Evolutionary conservation across 2,797 vertebrate genomes (phyloP).

Genomic region (Lithobates pipiens): DNA sequence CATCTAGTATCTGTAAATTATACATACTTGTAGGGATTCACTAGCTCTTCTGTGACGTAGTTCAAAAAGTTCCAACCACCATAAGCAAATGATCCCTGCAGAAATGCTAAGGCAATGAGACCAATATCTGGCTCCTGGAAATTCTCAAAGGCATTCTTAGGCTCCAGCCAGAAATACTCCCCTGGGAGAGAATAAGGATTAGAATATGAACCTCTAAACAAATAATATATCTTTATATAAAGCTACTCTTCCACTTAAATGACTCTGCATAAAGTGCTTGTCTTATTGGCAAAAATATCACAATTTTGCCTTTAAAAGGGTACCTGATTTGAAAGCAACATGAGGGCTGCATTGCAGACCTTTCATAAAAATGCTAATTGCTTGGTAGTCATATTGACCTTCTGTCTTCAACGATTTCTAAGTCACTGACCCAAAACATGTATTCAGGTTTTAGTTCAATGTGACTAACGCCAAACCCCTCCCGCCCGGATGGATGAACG

Average conservation of each 20-base stretch:
- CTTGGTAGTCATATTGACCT: too few relatives aligned
- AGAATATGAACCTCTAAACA: background rate
- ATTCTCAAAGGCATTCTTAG: conserved; percentile 87
- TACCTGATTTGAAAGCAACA: too few relatives aligned
- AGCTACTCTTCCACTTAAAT: background rate
- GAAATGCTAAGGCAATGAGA: conserved; percentile 88
- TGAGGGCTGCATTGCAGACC: too few relatives aligned
- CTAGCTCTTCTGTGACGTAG: conserved; percentile 94
- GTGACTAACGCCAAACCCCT: too few relatives aligned
- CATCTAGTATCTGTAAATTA: background rate
- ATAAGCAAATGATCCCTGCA: conserved; percentile 93
- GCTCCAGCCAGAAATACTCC: conserved; percentile 92
- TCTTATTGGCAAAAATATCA: too few relatives aligned
- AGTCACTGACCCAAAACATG: too few relatives aligned
- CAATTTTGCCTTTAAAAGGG: too few relatives aligned
- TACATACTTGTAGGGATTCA: conserved; percentile 90
- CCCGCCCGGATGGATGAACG: too few relatives aligned
- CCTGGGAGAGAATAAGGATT: conserved; percentile 66
- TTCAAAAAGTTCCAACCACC: conserved; percentile 97
- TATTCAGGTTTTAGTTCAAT: too few relatives aligned
- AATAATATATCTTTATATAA: background rate
- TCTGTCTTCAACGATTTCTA: too few relatives aligned
- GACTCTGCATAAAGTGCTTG: too few relatives aligned
- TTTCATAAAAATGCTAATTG: too few relatives aligned
- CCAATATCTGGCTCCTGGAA: conserved; percentile 90